Evolutionary conservation across 2,888 invertebrate genomes (phyloP).

Genomic region (Pegoplata infirma): DNA sequence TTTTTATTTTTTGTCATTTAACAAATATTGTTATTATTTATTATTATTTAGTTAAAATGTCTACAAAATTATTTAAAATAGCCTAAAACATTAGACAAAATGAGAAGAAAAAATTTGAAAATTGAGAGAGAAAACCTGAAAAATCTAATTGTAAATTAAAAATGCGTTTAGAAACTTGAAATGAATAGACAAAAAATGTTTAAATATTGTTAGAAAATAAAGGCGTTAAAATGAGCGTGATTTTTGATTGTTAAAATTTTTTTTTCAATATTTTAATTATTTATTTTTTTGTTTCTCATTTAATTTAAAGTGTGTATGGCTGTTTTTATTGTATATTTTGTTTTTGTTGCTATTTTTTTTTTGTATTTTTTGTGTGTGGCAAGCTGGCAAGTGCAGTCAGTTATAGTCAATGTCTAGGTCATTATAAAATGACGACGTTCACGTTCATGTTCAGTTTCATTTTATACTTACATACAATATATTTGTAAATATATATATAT

Average conservation of each 20-base stretch:
- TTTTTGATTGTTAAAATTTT: slow-evolving; percentile 5
- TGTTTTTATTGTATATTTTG: slow-evolving; percentile 11
- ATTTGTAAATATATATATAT: neutral
- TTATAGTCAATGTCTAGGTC: slow-evolving; percentile 64
- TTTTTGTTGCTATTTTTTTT: slow-evolving; percentile 8
- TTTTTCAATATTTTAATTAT: neutral
- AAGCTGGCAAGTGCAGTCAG: slow-evolving; percentile 58
- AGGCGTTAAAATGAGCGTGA: slow-evolving; percentile 10
- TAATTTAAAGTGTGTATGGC: slow-evolving; percentile 27
- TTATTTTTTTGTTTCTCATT: slow-evolving; percentile 10
- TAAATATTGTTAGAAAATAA: neutral
- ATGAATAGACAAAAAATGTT: neutral
- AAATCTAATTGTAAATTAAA: neutral
- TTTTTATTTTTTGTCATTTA: no score
- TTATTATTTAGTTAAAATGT: slow-evolving; percentile 18
- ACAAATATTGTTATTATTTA: slow-evolving; percentile 34
- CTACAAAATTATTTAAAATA: neutral
- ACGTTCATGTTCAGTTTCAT: slow-evolving; percentile 59
- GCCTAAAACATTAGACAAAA: neutral
- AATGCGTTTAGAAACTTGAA: neutral
- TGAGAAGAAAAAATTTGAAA: slow-evolving; percentile 8
- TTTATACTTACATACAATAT: neutral
- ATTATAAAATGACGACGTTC: slow-evolving; percentile 62
- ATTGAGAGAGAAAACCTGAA: neutral
- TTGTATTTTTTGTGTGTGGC: slow-evolving; percentile 8